Percentiles rank a stretch among this genome's conserved stretches.
These are phyloP conservation scores for Sitta carolinensis DNA, from an alignment of 2,797 vertebrate genomes.

Conservation along the genomic window DNA sequence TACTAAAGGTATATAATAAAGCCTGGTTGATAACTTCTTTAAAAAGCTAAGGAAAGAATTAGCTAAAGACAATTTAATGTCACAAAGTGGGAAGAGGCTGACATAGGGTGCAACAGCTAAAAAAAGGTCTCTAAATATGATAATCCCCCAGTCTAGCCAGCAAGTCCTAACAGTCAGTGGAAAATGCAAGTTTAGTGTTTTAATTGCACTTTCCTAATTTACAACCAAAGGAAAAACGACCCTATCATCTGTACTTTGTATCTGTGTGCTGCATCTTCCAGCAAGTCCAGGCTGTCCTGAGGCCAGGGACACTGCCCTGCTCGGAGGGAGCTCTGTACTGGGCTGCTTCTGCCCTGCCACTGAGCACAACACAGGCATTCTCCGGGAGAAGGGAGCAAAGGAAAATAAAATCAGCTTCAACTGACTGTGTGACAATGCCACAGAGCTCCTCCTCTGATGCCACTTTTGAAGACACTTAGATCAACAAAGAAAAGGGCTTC, in stretches of 20 bases:
- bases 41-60: not conserved
- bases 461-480: not conserved
- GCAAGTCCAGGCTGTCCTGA: not conserved
- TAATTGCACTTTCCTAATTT: not conserved
- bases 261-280: not conserved
- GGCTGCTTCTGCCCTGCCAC: not conserved
- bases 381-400: fast-evolving
- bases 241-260: not conserved
- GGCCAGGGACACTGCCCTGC: not conserved
- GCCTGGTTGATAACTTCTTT: not conserved
- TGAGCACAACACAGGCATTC: fast-evolving
- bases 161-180: not conserved
- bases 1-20: not conserved
- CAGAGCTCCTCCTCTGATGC: not conserved
- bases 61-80: not conserved
- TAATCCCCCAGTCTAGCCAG: not conserved
- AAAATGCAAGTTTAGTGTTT: not conserved
- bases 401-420: not conserved
- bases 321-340: not conserved
- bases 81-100: not conserved
- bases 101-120: not conserved
- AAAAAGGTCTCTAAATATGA: not conserved
- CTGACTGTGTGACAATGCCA: not conserved
- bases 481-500: not conserved
- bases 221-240: not conserved